Evolutionary conservation across 2,113 vertebrate species (phyloP), one percentile per base, ranked within the genome.

Genomic region (Hiodon tergisus): DNA sequence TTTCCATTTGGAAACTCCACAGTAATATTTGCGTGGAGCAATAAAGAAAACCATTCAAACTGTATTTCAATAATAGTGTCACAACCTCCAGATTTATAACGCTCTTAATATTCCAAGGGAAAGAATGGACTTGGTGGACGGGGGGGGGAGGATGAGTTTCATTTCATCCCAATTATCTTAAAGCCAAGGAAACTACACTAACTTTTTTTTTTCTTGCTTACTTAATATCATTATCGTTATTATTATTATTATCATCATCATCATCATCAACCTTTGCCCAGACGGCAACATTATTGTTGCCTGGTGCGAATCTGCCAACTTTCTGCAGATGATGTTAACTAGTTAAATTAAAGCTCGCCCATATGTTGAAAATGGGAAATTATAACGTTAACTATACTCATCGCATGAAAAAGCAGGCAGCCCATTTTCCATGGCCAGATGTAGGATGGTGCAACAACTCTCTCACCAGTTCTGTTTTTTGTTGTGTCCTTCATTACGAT

Each of bases 81-180:
- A 51, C 84, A 84, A 81, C 82, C 76, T 75, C 58, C 75, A 82
- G 79, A 87, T 88, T 81, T 87, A 84, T 86, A 87, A 82, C 63
- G 81, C 74, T 80, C 82, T 87, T 83, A 84, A 85, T 86, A 84
- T 82, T 63, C 80, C 71, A 54, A 67, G 46, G 17, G 69, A 52
- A 71, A 69, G 51, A 55, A 4, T 6, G 46, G 65, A 74, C 73
- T 67, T 47, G 4, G 59, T 63, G 77, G 78, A 74, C 81, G 80
- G 78, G 79, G 78, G 82, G 78, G 69, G 80, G 79, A 74, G 69
- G 47, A 16, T 14, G 52, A 48, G 50, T 55, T 51, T 8, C 46
- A 17, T 68, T 66, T 67, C 89, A 89, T 88, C 87, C 89, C 87
- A 86, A 89, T 92, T 88, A 90, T 85, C 84, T 79, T 78, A 75